Evolutionary conservation across 2,113 vertebrate species (phyloP), one percentile per base, ranked within the genome.

Genomic region (Gymnobelideus leadbeateri): DNA sequence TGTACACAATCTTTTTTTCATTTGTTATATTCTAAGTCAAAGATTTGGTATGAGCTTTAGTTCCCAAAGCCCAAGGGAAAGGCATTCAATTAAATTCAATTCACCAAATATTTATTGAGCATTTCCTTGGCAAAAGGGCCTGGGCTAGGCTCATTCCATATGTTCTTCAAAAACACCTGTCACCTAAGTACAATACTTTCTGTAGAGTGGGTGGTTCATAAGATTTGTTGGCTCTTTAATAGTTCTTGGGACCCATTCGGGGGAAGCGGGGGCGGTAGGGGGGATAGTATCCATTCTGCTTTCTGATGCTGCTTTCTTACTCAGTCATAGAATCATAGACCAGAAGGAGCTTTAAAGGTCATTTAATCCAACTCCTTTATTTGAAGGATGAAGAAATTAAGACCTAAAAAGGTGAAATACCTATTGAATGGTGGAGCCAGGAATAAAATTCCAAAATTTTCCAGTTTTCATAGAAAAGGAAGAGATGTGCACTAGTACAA

Each of bases 161-260:
- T n/a, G 25, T 26, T 89, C 61, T 77, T 96, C 95, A 92, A 77
- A 92, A 77, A 94, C 51, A 94, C 50, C 89, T 91, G 46, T 93
- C 54, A 55, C 50, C 25, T 68, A 14, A 96, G 89, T 84, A 89
- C 9, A 55, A 61, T 92, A 28, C 19, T 92, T 51, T 96, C 24
- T 28, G n/a, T 21, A 91, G 0, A 23, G 68, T 37, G 92, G 3
- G 43, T 57, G 43, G 46, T 93, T 26, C 26, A 55, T 94, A 96
- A 94, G 89, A 49, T 6, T 28, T 95, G 37, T 47, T 37, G 53
- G 5, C 16, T 92, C 89, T 5, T 52, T 51, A 31, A 52, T 94
- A 91, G 96, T 26, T 19, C 50, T 89, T 89, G 89, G 31, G 50
- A 43, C 90, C 7, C 61, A 46, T 84, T 49, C 51, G 61, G n/a